Conservation (phyloP, 2,113 vertebrate genomes). For the Chlamydotis undulata region DNA sequence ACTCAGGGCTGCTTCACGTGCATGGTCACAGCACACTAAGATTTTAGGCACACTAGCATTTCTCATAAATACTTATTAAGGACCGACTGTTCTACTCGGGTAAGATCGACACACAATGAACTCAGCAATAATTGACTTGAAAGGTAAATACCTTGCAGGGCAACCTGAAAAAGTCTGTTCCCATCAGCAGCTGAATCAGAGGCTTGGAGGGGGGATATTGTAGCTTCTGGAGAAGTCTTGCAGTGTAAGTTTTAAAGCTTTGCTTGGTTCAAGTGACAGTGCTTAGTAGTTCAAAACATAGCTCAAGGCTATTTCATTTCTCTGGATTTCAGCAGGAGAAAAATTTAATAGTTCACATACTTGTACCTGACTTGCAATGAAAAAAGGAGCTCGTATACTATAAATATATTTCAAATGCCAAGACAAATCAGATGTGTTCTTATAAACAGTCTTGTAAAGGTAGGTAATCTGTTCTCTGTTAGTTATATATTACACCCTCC, state of each 20-base stretch:
- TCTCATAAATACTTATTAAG: background rate
- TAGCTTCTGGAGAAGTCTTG: background rate
- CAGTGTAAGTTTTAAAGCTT: background rate
- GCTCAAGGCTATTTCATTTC: conserved; percentile 41
- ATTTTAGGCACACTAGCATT: background rate
- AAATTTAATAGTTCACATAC: conserved; percentile 23
- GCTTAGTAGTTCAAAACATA: conserved; percentile 25
- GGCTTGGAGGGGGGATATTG: background rate
- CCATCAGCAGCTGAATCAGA: background rate
- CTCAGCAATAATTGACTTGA: background rate
- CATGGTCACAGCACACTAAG: background rate
- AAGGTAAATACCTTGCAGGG: background rate
- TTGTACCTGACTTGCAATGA: background rate
- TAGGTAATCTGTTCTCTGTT: background rate
- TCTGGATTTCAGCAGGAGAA: conserved; percentile 22
- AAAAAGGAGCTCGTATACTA: background rate
- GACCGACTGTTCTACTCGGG: background rate
- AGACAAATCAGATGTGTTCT: conserved; percentile 6
- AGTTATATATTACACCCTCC: background rate
- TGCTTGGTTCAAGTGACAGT: conserved; percentile 6
- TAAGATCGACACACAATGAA: background rate
- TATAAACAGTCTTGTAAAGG: background rate
- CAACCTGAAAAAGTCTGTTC: background rate
- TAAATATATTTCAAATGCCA: conserved; percentile 38
- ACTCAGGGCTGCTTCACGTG: background rate